phyloP scores from a whole-genome alignment of 2,797 vertebrate species.

The Acrocephalus scirpaceus region DNA sequence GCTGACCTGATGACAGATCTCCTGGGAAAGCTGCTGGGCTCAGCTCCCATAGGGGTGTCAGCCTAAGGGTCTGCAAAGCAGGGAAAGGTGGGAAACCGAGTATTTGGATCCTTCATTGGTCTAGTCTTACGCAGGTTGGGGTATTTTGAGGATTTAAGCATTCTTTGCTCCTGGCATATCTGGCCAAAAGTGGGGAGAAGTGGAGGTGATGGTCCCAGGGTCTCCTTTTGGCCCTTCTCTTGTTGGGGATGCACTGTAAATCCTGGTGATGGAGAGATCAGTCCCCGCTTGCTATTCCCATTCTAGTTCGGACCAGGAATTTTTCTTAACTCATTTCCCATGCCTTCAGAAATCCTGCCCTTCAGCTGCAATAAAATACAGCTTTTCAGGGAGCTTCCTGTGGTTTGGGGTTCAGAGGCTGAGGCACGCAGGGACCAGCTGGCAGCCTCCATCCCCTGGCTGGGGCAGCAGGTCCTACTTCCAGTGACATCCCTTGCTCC shows the following conservation, averaged over 20 bases:
- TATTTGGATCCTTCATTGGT: not conserved
- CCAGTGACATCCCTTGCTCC: not conserved
- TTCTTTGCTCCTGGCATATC: not conserved
- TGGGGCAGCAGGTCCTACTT: not conserved
- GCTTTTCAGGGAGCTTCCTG: not conserved
- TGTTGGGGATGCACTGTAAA: accelerated
- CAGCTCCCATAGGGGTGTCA: accelerated
- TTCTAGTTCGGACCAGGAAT: not conserved
- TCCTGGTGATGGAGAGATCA: accelerated
- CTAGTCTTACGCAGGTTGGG: not conserved
- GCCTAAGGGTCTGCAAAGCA: not conserved
- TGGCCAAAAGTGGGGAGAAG: not conserved
- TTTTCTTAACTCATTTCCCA: not conserved
- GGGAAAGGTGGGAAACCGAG: not conserved
- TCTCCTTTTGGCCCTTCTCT: not conserved
- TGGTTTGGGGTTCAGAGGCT: not conserved
- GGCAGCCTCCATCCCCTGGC: not conserved
- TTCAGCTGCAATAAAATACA: not conserved
- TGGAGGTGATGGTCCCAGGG: not conserved
- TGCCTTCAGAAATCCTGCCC: not conserved
- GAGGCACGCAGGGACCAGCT: accelerated
- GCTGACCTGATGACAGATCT: not conserved
- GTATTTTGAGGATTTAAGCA: not conserved
- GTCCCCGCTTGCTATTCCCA: not conserved
- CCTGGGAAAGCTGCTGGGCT: not conserved